phyloP scores from a whole-genome alignment of 2,113 vertebrate genomes.

The Bostrychus sinensis region DNA sequence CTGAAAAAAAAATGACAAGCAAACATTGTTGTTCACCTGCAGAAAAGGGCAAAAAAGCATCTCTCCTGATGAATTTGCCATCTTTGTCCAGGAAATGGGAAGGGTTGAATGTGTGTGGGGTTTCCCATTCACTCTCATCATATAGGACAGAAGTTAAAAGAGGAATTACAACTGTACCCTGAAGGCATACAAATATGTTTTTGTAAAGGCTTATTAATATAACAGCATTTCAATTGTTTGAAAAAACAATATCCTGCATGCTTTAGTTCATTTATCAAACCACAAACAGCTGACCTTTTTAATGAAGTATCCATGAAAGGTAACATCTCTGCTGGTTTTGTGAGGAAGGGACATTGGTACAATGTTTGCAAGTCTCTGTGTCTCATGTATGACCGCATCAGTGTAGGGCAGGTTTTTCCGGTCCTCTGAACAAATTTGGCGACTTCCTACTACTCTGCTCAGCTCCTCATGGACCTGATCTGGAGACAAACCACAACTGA shows the following conservation, averaged over 20 bases:
- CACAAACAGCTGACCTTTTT: slow-evolving; percentile 27
- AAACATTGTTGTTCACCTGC: slow-evolving; percentile 56
- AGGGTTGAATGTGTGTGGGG: slow-evolving; percentile 69
- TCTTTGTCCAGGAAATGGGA: slow-evolving; percentile 72
- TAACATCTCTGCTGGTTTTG: slow-evolving; percentile 57
- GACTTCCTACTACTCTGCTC: slow-evolving; percentile 57
- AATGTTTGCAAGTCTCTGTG: slow-evolving; percentile 70
- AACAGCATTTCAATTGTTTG: no score
- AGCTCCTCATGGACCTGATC: slow-evolving; percentile 76
- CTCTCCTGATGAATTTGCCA: slow-evolving; percentile 66
- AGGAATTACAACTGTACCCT: slow-evolving; percentile 73
- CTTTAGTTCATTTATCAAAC: no score
- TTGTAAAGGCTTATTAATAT: no score
- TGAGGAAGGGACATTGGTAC: slow-evolving; percentile 53
- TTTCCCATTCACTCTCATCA: slow-evolving; percentile 77
- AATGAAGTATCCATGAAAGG: slow-evolving; percentile 56
- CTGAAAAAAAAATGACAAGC: background rate
- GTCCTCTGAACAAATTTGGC: slow-evolving; percentile 59
- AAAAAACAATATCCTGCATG: no score
- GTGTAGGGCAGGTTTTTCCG: slow-evolving; percentile 67
- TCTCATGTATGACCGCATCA: slow-evolving; percentile 78
- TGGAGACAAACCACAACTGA: slow-evolving; percentile 9
- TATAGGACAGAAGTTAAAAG: slow-evolving; percentile 70
- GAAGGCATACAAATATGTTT: background rate
- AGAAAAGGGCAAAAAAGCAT: slow-evolving; percentile 77